phyloP scores from a whole-genome alignment of 2,888 invertebrate species.

The Tinea trinotella region DNA sequence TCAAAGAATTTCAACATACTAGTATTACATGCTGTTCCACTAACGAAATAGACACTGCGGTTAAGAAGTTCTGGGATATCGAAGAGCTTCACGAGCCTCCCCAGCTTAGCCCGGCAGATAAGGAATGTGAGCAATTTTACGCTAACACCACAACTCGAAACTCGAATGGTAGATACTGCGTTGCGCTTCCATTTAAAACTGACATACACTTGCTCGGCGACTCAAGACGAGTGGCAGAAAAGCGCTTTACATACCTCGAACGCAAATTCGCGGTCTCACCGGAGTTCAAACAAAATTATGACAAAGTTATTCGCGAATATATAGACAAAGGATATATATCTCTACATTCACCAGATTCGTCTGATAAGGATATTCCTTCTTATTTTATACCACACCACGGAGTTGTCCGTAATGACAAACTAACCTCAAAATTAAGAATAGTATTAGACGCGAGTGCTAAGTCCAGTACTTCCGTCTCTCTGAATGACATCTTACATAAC shows the following conservation, averaged over 20 bases:
- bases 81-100: conserved; percentile 18
- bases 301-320: no score
- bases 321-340: no score
- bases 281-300: no score
- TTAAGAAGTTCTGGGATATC: conserved; percentile 20
- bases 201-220: no score
- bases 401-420: conserved; percentile 6
- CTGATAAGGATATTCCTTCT: not conserved
- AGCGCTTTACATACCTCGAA: no score
- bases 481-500: conserved; percentile 22
- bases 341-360: no score
- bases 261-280: no score
- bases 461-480: conserved; percentile 19
- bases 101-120: conserved; percentile 18
- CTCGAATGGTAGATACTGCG: no score
- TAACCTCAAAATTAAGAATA: conserved; percentile 10
- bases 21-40: conserved; percentile 17
- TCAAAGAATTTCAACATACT: not conserved
- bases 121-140: conserved; percentile 22
- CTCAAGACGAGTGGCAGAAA: no score
- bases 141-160: not conserved
- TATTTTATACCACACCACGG: no score
- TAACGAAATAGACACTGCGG: conserved; percentile 13
- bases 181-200: no score
- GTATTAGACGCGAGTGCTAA: conserved; percentile 19